Conservation (phyloP, 2,888 invertebrate species). For the Noctuana brunneofusca region DNA sequence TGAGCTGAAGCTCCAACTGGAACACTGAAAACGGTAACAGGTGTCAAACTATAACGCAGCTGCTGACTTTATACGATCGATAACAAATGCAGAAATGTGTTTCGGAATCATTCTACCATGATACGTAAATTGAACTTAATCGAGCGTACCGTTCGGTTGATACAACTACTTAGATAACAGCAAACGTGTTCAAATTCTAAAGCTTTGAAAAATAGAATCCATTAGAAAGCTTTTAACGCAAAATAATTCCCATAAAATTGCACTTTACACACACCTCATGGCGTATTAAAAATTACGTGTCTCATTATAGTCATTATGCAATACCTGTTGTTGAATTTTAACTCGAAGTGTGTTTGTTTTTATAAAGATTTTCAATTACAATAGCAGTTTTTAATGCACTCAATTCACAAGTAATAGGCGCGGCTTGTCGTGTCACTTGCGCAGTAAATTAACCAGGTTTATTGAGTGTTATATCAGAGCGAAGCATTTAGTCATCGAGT, state of each 20-base stretch:
- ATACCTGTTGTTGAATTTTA: not conserved
- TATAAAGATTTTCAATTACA: not conserved
- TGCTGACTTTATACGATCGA: constrained; percentile 12
- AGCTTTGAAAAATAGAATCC: constrained; percentile 10
- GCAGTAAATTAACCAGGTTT: not conserved
- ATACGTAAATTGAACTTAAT: constrained; percentile 19
- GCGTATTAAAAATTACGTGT: constrained; percentile 15
- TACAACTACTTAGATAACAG: constrained; percentile 13
- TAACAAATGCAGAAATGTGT: constrained; percentile 20
- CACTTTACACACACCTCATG: constrained; percentile 13
- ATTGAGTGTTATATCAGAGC: constrained; percentile 7
- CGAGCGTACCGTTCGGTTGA: constrained; percentile 19
- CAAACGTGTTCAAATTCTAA: constrained; percentile 4
- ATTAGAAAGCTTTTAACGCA: constrained; percentile 28
- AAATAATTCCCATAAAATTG: constrained; percentile 30
- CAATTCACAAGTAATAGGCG: not conserved
- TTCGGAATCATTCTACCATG: constrained; percentile 25
- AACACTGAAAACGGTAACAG: not conserved
- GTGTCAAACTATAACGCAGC: constrained; percentile 8
- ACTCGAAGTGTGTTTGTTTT: not conserved
- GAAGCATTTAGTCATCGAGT: not conserved
- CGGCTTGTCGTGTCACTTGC: not conserved
- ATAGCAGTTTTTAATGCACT: not conserved
- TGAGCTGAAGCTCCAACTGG: no score
- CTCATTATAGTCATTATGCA: constrained; percentile 21